phyloP scores from a whole-genome alignment of 1,140 invertebrate genomes.

The fruit fly (Drosophila melanogaster) region DNA sequence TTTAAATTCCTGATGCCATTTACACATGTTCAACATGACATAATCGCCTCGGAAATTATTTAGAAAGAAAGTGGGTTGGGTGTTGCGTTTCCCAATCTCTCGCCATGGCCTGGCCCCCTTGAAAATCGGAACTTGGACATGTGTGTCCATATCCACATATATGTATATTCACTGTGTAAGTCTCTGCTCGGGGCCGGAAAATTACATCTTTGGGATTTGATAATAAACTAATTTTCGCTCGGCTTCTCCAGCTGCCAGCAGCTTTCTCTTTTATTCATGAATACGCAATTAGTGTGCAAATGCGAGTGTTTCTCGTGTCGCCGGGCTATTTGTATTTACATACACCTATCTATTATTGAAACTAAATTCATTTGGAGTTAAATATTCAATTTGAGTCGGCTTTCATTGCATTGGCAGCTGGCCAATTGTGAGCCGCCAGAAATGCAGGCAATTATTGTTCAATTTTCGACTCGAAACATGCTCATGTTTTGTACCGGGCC shows the following conservation, averaged over 20 bases:
- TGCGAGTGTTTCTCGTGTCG: slow-evolving; percentile 63
- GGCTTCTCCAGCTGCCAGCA: slow-evolving; percentile 18
- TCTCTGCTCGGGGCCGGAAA: slow-evolving; percentile 51
- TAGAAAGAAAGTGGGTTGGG: slow-evolving; percentile 34
- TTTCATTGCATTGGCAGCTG: slow-evolving; percentile 44
- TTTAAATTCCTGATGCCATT: slow-evolving; percentile 67
- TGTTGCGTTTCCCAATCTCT: not conserved
- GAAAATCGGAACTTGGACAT: slow-evolving; percentile 34
- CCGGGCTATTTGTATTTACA: slow-evolving; percentile 48
- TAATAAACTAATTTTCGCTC: slow-evolving; percentile 75
- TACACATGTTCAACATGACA: slow-evolving; percentile 78
- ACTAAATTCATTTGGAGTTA: slow-evolving; percentile 63
- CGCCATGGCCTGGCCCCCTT: slow-evolving; percentile 16
- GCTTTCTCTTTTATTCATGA: slow-evolving; percentile 75
- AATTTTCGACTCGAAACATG: slow-evolving; percentile 39
- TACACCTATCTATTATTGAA: slow-evolving; percentile 61
- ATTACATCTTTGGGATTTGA: slow-evolving; percentile 78
- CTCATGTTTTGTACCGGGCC: slow-evolving; percentile 17
- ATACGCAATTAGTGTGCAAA: slow-evolving; percentile 79
- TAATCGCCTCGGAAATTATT: slow-evolving; percentile 77
- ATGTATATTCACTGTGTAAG: slow-evolving; percentile 18
- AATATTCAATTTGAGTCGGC: slow-evolving; percentile 66
- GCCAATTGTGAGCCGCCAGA: slow-evolving; percentile 52
- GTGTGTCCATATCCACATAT: not conserved
- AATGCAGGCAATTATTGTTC: slow-evolving; percentile 49